Evolutionary conservation across 2,797 vertebrate genomes (phyloP).

Genomic region (Bufotes viridis): DNA sequence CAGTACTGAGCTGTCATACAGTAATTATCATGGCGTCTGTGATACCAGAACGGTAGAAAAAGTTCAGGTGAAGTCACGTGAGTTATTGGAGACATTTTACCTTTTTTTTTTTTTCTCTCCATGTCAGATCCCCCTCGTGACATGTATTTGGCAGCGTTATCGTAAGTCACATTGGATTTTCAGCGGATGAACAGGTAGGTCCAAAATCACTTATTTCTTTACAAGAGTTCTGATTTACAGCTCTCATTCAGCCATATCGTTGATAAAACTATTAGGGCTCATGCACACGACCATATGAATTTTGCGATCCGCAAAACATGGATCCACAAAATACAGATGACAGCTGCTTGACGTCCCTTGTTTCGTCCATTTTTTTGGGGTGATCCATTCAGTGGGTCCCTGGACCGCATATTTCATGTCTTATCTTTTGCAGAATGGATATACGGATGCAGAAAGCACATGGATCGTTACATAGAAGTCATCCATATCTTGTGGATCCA

Average conservation of each 20-base stretch:
- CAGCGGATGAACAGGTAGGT: conserved; percentile 23
- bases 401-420: too few relatives aligned
- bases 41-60: background rate
- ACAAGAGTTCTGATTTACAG: background rate
- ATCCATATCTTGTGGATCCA: too few relatives aligned
- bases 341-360: too few relatives aligned
- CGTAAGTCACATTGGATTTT: background rate
- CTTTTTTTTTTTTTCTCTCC: background rate
- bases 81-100: background rate
- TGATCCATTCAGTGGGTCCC: too few relatives aligned
- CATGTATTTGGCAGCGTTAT: background rate
- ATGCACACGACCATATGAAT: too few relatives aligned
- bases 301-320: too few relatives aligned
- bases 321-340: too few relatives aligned
- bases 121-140: background rate
- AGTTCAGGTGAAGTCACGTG: background rate
- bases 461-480: too few relatives aligned
- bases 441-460: too few relatives aligned
- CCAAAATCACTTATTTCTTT: background rate
- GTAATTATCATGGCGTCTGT: background rate
- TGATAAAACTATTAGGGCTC: background rate
- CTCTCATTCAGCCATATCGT: background rate
- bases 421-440: too few relatives aligned
- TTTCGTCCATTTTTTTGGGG: background rate
- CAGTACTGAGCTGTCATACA: background rate